phyloP scores from a whole-genome alignment of 2,113 vertebrate species.

The Chloropsis cyanopogon region DNA sequence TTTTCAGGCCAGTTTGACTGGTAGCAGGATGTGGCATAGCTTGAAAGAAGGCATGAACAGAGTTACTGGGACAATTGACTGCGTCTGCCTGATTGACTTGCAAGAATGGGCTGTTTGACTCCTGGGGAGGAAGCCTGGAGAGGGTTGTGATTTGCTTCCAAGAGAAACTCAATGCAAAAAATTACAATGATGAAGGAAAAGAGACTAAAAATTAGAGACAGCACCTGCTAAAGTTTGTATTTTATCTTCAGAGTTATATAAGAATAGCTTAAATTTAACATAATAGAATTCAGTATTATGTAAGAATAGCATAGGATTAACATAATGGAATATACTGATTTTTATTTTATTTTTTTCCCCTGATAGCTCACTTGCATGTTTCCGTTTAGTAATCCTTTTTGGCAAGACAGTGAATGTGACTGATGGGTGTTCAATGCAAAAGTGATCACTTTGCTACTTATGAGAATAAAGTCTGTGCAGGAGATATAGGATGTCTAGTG shows the following conservation, averaged over 20 bases:
- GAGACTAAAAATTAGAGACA: not conserved
- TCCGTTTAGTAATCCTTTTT: not conserved
- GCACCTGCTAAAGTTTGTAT: not conserved
- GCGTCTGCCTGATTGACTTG: not conserved
- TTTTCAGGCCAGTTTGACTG: constrained; percentile 8
- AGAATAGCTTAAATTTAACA: not conserved
- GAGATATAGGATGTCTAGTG: not conserved
- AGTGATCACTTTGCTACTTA: not conserved
- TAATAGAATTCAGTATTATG: not conserved
- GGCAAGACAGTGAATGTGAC: not conserved
- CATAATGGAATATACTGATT: not conserved
- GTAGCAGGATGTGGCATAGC: not conserved
- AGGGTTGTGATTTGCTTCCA: not conserved
- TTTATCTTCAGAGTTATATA: not conserved
- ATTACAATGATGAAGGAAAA: not conserved
- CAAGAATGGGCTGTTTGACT: not conserved
- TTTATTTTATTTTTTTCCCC: not conserved
- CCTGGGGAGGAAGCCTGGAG: not conserved
- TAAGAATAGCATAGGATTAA: not conserved
- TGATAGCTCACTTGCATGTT: not conserved
- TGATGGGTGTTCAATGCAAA: not conserved
- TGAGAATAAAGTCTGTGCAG: not conserved
- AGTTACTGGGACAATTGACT: not conserved
- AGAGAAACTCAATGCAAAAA: not conserved
- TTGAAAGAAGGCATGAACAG: not conserved